These are phyloP conservation scores for Siphonodentalium dalli DNA, from an alignment of 2,888 invertebrate species.

Conservation along the genomic window DNA sequence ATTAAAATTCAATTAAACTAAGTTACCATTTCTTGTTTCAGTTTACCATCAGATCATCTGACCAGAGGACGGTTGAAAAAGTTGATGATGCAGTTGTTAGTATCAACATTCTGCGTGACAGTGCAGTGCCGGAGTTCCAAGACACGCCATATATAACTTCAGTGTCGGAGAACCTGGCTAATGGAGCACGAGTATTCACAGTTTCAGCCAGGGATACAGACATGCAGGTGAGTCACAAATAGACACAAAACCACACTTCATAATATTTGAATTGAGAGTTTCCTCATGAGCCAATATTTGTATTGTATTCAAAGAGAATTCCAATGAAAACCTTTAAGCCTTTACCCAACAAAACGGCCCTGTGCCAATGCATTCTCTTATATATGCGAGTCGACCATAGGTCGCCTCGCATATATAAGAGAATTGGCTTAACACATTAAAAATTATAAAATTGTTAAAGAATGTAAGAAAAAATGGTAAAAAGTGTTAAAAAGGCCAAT, in stretches of 20 bases:
- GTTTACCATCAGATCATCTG: constrained; percentile 40
- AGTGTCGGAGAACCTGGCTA: constrained; percentile 29
- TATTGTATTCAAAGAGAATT: too few relatives aligned
- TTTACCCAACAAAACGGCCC: too few relatives aligned
- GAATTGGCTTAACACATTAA: too few relatives aligned
- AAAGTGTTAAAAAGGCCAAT: too few relatives aligned
- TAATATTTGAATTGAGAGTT: not conserved
- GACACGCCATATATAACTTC: constrained; percentile 18
- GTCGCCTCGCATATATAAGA: too few relatives aligned
- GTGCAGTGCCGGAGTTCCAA: constrained; percentile 18
- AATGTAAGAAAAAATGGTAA: too few relatives aligned
- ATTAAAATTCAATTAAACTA: too few relatives aligned
- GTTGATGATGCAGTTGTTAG: constrained; percentile 34
- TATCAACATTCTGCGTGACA: constrained; percentile 31
- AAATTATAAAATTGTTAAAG: too few relatives aligned
- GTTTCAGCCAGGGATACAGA: constrained; percentile 33
- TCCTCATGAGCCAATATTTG: not conserved
- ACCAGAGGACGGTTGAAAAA: constrained; percentile 33
- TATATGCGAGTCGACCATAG: too few relatives aligned
- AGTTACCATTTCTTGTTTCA: constrained; percentile 15
- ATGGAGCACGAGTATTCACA: constrained; percentile 23
- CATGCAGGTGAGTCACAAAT: constrained; percentile 28
- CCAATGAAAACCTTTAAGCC: too few relatives aligned
- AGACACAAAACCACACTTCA: not conserved
- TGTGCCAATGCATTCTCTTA: too few relatives aligned